Evolutionary conservation across 2,797 vertebrate genomes (phyloP).

Genomic region (Salarias fasciatus): DNA sequence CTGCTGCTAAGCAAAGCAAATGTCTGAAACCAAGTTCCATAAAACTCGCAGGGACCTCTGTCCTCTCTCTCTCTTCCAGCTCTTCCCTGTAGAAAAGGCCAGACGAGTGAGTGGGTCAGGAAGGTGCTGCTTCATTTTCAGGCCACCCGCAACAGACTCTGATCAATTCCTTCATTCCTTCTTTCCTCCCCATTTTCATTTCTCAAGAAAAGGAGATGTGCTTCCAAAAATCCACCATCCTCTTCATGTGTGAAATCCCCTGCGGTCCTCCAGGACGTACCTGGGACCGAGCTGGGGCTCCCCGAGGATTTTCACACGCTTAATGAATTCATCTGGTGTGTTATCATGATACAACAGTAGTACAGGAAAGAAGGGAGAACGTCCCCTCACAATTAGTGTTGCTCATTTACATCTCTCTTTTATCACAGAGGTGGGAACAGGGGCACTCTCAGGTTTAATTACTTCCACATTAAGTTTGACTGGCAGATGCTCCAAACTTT

Average conservation of each 20-base stretch:
- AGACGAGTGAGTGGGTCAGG: conserved; percentile 45
- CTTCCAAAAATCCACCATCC: conserved; percentile 14
- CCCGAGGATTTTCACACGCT: conserved; percentile 59
- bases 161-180: conserved; percentile 28
- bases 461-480: conserved; percentile 70
- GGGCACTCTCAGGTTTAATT: conserved; percentile 68
- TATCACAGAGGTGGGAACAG: conserved; percentile 67
- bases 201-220: conserved; percentile 20
- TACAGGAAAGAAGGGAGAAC: conserved; percentile 48
- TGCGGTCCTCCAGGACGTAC: conserved; percentile 42
- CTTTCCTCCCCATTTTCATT: neutral
- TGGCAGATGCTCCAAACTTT: conserved; percentile 62
- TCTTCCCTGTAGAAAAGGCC: conserved; percentile 57
- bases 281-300: conserved; percentile 36
- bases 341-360: conserved; percentile 49
- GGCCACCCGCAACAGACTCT: conserved; percentile 41
- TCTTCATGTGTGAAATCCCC: conserved; percentile 45
- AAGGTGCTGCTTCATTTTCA: conserved; percentile 66
- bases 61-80: conserved; percentile 15
- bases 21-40: conserved; percentile 46
- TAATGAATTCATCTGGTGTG: conserved; percentile 68
- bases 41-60: conserved; percentile 39
- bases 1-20: conserved; percentile 65
- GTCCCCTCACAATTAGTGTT: conserved; percentile 69
- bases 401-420: conserved; percentile 76